These are phyloP conservation scores for Bombus ignitus DNA, from an alignment of 1,140 invertebrate genomes.

Conservation along the genomic window DNA sequence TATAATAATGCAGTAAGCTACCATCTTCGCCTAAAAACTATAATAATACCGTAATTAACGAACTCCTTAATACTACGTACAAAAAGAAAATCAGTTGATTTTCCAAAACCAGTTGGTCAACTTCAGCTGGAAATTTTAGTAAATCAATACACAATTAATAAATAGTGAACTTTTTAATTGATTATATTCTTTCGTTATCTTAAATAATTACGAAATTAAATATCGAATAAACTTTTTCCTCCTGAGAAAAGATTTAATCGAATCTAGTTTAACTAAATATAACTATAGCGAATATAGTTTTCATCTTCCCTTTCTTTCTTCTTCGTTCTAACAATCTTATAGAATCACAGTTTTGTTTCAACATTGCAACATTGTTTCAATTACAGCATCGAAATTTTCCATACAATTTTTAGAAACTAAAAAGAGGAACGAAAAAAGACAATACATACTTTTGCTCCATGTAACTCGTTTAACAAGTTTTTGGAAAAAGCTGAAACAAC, in stretches of 20 bases:
- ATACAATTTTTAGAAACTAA: too few relatives aligned
- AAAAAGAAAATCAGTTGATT: not conserved
- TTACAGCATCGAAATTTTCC: too few relatives aligned
- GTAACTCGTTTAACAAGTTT: not conserved
- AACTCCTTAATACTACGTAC: not conserved
- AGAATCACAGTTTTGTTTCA: too few relatives aligned
- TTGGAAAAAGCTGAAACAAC: not conserved
- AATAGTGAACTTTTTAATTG: not conserved
- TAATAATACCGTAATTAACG: not conserved
- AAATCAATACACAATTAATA: not conserved
- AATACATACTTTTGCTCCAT: not conserved
- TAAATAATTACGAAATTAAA: not conserved
- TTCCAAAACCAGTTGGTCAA: too few relatives aligned
- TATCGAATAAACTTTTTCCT: not conserved
- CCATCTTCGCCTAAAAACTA: not conserved
- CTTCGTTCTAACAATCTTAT: too few relatives aligned
- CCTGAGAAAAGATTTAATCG: not conserved
- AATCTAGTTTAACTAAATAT: not conserved
- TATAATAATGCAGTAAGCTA: not conserved
- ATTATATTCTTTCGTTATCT: not conserved
- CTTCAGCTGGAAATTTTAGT: too few relatives aligned
- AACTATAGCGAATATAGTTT: not conserved
- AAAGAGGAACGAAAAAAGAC: too few relatives aligned
- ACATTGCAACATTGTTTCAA: too few relatives aligned
- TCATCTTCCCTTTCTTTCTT: not conserved